Base-by-base conservation (phyloP, 2,797 vertebrate genomes). In the Chiloscyllium punctatum region DNA sequence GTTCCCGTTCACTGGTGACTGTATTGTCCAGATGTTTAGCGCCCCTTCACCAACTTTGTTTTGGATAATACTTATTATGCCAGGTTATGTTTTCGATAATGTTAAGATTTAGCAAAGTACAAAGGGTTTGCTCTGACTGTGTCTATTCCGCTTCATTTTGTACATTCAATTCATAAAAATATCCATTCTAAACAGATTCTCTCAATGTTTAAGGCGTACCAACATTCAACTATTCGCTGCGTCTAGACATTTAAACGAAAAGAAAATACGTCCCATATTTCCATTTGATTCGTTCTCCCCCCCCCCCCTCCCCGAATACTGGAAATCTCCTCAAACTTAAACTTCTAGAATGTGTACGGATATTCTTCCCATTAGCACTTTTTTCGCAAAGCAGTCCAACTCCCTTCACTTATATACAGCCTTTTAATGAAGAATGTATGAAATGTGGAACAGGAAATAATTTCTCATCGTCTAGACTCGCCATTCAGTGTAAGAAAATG, bases 121-220 rank as follows among this genome's bases (percentile, higher is more conserved):
- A 48, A 74, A 4, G 68, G 92, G 16, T 94, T 72, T 94, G 18
- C 23, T 72, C 53, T 27, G 48, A 30, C 18, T 74, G 69, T 53
- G 42, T 21, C 68, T 30, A 37, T 6, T 6, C 42, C 25, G 37
- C 2, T 66, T 94, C 9, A 62, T 13, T 90, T 62, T 62, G 87
- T 13, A n/a, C 33, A 53, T 90, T 90, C 27, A 90, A 90, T n/a
- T 90, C 11, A 90, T 62, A 90, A 90, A 62, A 90, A 90, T n/a
- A 33, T 53, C 57, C 87, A 90, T 90, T 90, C 15, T 33, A 84
- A 84, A 23, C 82, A 48, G 82, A 37, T 18, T 21, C 16, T 88
- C 51, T 90, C 51, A 33, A 15, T 21, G 33, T 8, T 6, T 62
- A 66, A n/a, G 66, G 16, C 1, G 33, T 16, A n/a, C 51, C 69